Base-by-base conservation (phyloP, 1,140 invertebrate genomes). In the Drosophila orena region DNA sequence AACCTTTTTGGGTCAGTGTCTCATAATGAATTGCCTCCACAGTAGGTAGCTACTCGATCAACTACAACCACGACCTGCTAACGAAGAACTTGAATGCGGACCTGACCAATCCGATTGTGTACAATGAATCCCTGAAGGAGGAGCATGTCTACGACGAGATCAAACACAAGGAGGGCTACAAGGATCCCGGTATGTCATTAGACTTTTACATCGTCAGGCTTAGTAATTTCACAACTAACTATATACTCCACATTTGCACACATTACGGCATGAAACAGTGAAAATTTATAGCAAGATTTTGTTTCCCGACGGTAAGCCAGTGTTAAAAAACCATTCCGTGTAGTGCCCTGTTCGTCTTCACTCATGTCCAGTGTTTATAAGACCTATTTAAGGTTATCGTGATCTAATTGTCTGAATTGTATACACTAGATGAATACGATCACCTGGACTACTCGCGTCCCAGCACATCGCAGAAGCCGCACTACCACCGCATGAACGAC, bases 81-180 rank as follows among this genome's bases (percentile, higher is more conserved):
- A 71, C 95, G 40, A 98, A 98, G 90, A 97, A 97, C 88, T 94
- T 95, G 80, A 96, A 97, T 74, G 97, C 97, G 0, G 97, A 98
- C 92, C 90, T 94, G 8, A 96, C 95, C 5, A 98, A 98, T 93
- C 97, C 97, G 1, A 97, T 97, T 84, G 94, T 98, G 8, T 98
- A 98, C 85, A 95, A 97, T 64, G 95, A 96, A 70, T 46, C 79
- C 0, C 93, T 95, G 47, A 94, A 95, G 42, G 94, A 95, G 52
- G 97, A 98, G 73, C 97, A 98, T 90, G 94, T 98, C 1, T 98
- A 98, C 85, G 97, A 98, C 92, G 97, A 98, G 93, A 97, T 98
- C 60, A 97, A 97, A 90, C 96, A 96, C 27, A 97, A 97, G 70
- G 95, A 96, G 55, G 93, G 89, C 6, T 92, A 89, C 43, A 93